Evolutionary conservation across 53 echinoderm and acorn worm species (phyloP), one percentile per base, ranked within the genome.

Genomic region (Crossaster papposus): DNA sequence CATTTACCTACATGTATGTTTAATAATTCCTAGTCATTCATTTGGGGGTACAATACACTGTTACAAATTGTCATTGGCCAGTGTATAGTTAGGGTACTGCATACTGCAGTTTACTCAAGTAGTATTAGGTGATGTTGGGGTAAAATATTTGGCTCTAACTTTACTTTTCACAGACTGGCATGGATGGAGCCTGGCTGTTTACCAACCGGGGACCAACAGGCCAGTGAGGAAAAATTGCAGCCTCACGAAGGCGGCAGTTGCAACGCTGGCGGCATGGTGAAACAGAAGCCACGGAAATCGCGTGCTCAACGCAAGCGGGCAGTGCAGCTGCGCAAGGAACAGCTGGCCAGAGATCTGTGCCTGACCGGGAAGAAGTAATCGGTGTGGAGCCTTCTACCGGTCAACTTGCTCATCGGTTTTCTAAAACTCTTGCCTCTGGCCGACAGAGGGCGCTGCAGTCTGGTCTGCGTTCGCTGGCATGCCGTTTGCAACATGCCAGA

Each of bases 391-490:
- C 70, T 83, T 38, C 83, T 83, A 17, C 83, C 83, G 15, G 36
- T 83, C 44, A 30, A 83, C 51, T 64, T 83, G 44, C 83, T 83
- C 24, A 20, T 83, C 0, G 29, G 58, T n/a, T 85, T 96, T 50
- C 92, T 89, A 83, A 86, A 92, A 89, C 85, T 86, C 53, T 91
- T 96, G 51, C 84, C 92, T 17, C 79, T 95, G 63, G 28, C 82
- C 37, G 97, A 96, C 30, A 58, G 93, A 35, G 95, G 94, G 14
- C 90, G 90, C 50, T 94, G 91, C 4, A 84, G 94, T 1, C 72
- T 54, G n/a, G 91, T 95, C 30, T 96, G 97, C 92, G 73, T 70
- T 30, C 89, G 95, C 75, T 96, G 95, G 97, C 85, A 95, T 70
- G 52, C 85, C 14, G 83, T 91, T 50, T 94, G 85, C 75, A 91